These are phyloP conservation scores for Theonella swinhoei DNA, from an alignment of 37 sponge, comb jelly and placozoan genomes.

Conservation along the genomic window DNA sequence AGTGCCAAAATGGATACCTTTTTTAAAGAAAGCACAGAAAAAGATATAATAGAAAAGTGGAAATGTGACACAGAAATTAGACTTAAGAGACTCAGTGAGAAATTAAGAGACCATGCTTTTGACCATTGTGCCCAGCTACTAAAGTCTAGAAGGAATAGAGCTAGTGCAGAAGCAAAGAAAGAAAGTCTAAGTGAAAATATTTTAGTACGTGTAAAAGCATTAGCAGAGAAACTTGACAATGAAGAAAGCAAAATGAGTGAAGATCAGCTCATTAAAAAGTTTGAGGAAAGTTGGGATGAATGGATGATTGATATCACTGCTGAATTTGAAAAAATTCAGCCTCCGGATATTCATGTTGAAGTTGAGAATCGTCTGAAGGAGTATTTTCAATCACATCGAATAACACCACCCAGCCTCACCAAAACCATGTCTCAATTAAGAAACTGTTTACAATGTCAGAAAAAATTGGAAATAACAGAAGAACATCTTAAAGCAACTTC, in stretches of 20 bases:
- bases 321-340: not conserved
- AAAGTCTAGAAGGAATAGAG: not conserved
- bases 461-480: not conserved
- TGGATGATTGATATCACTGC: conserved; percentile 1
- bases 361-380: not conserved
- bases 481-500: not conserved
- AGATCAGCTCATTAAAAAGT: not conserved
- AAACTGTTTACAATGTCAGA: too few relatives aligned
- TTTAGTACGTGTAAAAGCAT: not conserved
- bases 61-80: not conserved
- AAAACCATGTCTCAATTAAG: too few relatives aligned
- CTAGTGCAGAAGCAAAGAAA: not conserved
- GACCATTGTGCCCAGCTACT: not conserved
- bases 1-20: not conserved
- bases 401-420: too few relatives aligned
- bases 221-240: not conserved
- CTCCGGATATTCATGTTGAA: not conserved
- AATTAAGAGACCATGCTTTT: not conserved
- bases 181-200: not conserved
- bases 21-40: not conserved
- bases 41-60: not conserved
- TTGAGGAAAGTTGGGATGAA: not conserved
- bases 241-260: not conserved
- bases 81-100: not conserved
- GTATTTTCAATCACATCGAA: not conserved